phyloP scores from a whole-genome alignment of 2,113 vertebrate species.

The Gasterosteus aculeatus region DNA sequence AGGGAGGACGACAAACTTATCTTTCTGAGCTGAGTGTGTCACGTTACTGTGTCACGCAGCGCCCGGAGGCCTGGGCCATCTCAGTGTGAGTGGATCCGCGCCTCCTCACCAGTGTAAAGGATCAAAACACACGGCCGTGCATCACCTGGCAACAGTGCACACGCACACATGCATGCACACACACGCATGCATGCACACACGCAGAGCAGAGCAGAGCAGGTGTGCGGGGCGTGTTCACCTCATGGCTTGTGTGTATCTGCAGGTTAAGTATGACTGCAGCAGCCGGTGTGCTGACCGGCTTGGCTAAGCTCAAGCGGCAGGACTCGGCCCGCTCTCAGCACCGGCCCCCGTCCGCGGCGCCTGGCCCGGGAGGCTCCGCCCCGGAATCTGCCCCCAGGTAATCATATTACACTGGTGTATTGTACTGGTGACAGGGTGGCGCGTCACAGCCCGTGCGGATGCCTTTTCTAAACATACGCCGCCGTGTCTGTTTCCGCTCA shows the following conservation, averaged over 20 bases:
- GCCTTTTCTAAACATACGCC: too few relatives aligned
- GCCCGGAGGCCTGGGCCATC: too few relatives aligned
- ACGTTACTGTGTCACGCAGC: too few relatives aligned
- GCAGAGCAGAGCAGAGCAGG: neutral
- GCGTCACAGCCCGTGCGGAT: too few relatives aligned
- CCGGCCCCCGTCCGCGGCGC: constrained; percentile 73
- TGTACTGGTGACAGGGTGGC: neutral
- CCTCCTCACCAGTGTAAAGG: too few relatives aligned
- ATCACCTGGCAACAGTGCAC: neutral
- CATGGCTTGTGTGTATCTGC: neutral
- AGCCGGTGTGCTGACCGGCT: constrained; percentile 95
- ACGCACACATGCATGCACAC: neutral
- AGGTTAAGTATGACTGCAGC: constrained; percentile 92
- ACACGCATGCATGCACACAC: neutral
- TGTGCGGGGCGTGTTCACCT: neutral
- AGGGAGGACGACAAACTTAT: too few relatives aligned
- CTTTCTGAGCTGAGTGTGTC: too few relatives aligned
- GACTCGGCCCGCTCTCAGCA: constrained; percentile 95
- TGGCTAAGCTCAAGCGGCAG: constrained; percentile 96
- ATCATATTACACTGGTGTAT: neutral
- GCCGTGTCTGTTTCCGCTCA: constrained; percentile 8
- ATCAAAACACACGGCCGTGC: neutral
- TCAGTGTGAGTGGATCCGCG: too few relatives aligned
- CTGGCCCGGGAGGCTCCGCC: constrained; percentile 72
- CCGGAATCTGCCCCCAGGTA: constrained; percentile 69